Percentiles rank a stretch among this genome's conserved stretches.
phyloP scores from a whole-genome alignment of 2,888 invertebrate genomes.

The Cactoblastis cactorum region DNA sequence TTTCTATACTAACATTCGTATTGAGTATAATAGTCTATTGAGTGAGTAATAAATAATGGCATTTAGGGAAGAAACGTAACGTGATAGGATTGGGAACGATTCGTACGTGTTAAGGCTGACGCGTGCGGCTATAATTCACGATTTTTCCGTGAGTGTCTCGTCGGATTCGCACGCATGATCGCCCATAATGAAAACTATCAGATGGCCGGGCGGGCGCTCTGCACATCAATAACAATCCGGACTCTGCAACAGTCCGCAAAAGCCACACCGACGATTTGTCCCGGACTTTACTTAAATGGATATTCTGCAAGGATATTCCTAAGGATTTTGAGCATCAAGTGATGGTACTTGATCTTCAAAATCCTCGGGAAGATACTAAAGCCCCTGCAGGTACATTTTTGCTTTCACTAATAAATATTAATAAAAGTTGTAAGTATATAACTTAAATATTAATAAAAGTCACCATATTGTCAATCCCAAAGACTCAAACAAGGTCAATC shows the following conservation, averaged over 20 bases:
- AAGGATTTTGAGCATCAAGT: conserved; percentile 27
- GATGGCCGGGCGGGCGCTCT: conserved; percentile 32
- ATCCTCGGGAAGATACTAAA: too few relatives aligned
- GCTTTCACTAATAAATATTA: too few relatives aligned
- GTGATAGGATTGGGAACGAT: conserved; percentile 44
- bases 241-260: conserved; percentile 51
- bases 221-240: conserved; percentile 68
- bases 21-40: not conserved
- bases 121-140: conserved; percentile 48
- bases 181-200: conserved; percentile 63
- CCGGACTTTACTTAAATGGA: conserved; percentile 50
- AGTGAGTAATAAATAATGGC: not conserved
- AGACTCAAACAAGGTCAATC: too few relatives aligned
- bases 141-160: conserved; percentile 39
- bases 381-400: conserved; percentile 2
- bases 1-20: not conserved
- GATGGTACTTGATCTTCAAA: too few relatives aligned
- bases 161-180: conserved; percentile 60
- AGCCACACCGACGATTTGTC: conserved; percentile 60
- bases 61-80: conserved; percentile 34
- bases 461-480: too few relatives aligned
- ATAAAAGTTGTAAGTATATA: too few relatives aligned
- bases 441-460: too few relatives aligned
- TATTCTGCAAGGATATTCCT: conserved; percentile 37
- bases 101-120: conserved; percentile 49